Conservation (phyloP, 2,113 vertebrate genomes). For the Pycnonotus jocosus region DNA sequence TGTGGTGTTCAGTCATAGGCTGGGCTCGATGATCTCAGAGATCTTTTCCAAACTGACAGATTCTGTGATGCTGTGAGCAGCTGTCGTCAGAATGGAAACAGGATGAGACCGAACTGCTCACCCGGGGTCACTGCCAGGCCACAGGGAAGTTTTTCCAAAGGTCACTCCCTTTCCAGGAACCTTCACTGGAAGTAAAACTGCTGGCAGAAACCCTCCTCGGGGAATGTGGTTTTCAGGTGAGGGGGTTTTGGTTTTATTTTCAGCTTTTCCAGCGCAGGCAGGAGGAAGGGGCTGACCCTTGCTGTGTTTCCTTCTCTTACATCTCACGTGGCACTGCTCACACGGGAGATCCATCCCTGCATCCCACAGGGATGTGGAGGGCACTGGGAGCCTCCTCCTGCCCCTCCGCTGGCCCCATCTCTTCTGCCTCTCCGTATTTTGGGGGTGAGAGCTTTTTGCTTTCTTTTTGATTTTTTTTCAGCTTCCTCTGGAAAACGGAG, state of each 20-base stretch:
- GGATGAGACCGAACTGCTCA: background rate
- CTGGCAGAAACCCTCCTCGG: background rate
- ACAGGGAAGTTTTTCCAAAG: background rate
- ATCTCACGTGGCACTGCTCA: fast-evolving
- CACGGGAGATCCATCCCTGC: background rate
- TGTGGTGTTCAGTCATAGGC: fast-evolving
- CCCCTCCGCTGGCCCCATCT: background rate
- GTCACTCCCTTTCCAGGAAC: background rate
- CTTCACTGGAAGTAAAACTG: background rate
- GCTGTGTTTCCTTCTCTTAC: background rate
- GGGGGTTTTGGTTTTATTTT: background rate
- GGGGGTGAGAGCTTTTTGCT: background rate
- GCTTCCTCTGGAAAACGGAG: background rate
- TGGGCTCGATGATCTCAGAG: background rate
- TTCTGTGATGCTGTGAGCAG: background rate
- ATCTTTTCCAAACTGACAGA: background rate
- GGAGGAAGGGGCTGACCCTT: background rate
- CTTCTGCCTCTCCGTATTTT: background rate
- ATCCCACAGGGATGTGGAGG: background rate
- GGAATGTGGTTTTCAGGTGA: background rate
- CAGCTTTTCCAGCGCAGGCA: background rate
- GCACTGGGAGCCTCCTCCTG: background rate
- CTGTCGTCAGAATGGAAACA: background rate
- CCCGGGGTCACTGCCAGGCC: background rate
- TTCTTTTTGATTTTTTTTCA: background rate